Evolutionary conservation across 2,888 invertebrate genomes (phyloP), one percentile per base, ranked within the genome.

Genomic region (Sclerodermus sp.): DNA sequence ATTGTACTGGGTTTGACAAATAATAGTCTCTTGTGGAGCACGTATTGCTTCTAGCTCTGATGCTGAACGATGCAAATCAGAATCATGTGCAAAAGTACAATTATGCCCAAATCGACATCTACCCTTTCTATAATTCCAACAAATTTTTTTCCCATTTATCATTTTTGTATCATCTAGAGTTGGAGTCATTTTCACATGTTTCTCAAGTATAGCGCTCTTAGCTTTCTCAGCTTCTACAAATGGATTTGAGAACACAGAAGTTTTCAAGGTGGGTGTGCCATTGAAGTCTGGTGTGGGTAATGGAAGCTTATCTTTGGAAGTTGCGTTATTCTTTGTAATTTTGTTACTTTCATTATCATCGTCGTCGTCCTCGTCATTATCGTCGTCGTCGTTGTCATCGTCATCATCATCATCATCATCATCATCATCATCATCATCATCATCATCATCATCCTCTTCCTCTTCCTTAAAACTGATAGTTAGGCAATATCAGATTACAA

Each of bases 111-210:
- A 94, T 44, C 92, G 84, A 75, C 96, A 96, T 29, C 89, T 84
- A 1, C 95, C 94, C 74, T 93, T 93, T 32, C 92, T 83, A 74
- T 93, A 93, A 79, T 93, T 95, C 91, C 93, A 95, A 78, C 96
- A 96, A 54, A 95, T 89, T 74, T 90, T 91, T 68, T 89, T 90
- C 0, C 92, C 93, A 73, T 93, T 93, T 64, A 91, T 90, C 79
- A 87, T 86, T 66, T 86, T 85, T n/a, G 87, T 85, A 70, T 87
- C 86, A 59, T 86, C 86, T 74, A 78, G 51, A 0, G 80, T 80
- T 10, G 82, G 84, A 67, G 90, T 93, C 92, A 96, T 92, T 83
- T 93, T 93, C 0, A 95, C 94, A 76, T 95, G 95, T 69, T 91
- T 91, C 70, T 95, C 93, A 39, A 95, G 80, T 49, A 93, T 87